A percentile compares a stretch with the other conserved stretches of the same genome.
Evolutionary conservation across 30 jellyfish, hydroid and myxozoan genomes (phyloP).

Genomic region (Pelagia noctiluca): DNA sequence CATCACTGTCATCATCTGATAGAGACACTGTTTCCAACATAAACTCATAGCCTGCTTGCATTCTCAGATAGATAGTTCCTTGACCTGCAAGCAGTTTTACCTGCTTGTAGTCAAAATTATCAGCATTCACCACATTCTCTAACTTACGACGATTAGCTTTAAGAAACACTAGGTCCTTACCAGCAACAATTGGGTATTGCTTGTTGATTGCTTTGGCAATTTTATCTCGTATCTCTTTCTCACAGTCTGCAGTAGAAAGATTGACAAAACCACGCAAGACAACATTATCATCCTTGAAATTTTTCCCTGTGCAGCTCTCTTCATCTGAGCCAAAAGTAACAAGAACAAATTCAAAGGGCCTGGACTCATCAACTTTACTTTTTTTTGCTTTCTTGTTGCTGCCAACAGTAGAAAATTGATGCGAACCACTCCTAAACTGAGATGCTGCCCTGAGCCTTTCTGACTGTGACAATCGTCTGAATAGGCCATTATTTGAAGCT

Average conservation of each 20-base stretch:
- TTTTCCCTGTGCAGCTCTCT: neutral
- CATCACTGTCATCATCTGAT: too few relatives aligned
- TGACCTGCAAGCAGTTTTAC: conserved; percentile 12
- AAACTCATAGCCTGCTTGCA: conserved; percentile 2
- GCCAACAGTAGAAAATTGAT: neutral
- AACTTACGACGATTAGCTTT: too few relatives aligned
- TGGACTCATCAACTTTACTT: neutral
- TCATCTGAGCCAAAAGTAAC: conserved; percentile 1
- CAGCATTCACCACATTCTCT: too few relatives aligned
- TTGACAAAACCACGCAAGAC: conserved; percentile 2
- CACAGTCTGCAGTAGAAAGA: conserved; percentile 6
- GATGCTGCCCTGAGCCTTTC: conserved; percentile 4
- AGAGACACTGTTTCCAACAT: neutral
- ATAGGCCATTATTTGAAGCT: conserved; percentile 3
- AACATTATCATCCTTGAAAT: neutral
- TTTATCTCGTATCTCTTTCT: neutral
- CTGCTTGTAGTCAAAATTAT: neutral
- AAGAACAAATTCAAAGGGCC: neutral
- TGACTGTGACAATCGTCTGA: conserved; percentile 6
- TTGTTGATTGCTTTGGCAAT: too few relatives aligned
- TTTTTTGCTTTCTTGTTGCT: conserved; percentile 3
- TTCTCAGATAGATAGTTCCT: neutral
- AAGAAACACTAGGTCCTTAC: too few relatives aligned
- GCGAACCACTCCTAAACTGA: conserved; percentile 4
- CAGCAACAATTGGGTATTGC: too few relatives aligned